Conservation (phyloP, 2,888 invertebrate species). For the Linyphia triangularis region DNA sequence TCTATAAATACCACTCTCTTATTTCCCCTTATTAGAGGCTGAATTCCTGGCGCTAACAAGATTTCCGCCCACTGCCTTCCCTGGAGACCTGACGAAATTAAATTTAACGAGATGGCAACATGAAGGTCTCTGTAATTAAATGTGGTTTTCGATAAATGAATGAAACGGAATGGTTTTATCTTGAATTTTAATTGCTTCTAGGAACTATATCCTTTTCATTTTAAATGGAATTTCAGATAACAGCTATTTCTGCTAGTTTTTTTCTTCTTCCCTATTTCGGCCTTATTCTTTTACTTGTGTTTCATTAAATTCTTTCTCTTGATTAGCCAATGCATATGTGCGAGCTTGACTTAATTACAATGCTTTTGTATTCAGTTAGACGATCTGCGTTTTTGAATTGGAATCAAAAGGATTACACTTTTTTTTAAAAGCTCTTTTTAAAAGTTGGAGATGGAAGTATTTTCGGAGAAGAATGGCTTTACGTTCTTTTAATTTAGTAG, state of each 20-base stretch:
- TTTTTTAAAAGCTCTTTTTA: neutral
- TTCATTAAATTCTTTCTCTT: conserved; percentile 22
- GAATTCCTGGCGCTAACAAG: conserved; percentile 61
- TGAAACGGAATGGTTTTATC: conserved; percentile 46
- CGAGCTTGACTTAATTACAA: conserved; percentile 20
- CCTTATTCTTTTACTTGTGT: conserved; percentile 14
- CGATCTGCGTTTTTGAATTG: neutral
- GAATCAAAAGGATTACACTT: neutral
- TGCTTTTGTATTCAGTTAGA: neutral
- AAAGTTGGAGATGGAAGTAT: neutral
- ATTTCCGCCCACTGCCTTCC: conserved; percentile 53
- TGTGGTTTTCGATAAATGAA: conserved; percentile 71
- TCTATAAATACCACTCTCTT: conserved; percentile 62
- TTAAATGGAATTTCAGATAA: conserved; percentile 45
- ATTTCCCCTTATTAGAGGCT: conserved; percentile 60
- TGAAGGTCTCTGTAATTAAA: conserved; percentile 68
- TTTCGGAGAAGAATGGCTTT: neutral
- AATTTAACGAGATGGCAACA: conserved; percentile 69
- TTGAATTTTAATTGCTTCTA: conserved; percentile 60
- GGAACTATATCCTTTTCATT: conserved; percentile 30
- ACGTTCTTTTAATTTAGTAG: neutral
- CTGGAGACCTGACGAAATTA: conserved; percentile 52
- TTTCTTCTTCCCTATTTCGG: neutral
- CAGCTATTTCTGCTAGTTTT: conserved; percentile 1
- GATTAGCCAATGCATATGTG: conserved; percentile 34